Evolutionary conservation across 2,888 invertebrate genomes (phyloP).

Genomic region (Pseudolycoriella hygida): DNA sequence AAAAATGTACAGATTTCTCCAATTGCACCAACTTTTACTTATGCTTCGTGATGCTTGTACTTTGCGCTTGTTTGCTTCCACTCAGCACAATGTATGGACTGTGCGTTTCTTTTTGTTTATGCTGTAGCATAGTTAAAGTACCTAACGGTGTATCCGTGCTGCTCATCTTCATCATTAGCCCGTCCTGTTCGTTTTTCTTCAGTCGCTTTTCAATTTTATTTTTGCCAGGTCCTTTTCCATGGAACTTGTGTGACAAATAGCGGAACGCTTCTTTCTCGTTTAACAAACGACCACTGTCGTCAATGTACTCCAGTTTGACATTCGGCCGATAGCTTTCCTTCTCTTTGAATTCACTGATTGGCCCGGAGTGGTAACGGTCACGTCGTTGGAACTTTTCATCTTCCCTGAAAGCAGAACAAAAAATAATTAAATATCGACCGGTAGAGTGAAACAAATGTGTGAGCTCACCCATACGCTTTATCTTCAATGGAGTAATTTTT

Average conservation of each 20-base stretch:
- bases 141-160: constrained; percentile 94
- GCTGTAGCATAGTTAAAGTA: constrained; percentile 83
- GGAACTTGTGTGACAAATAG: constrained; percentile 94
- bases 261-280: constrained; percentile 93
- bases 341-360: constrained; percentile 82
- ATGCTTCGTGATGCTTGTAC: constrained; percentile 24
- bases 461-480: constrained; percentile 44
- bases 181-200: constrained; percentile 87
- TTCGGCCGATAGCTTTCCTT: constrained; percentile 81
- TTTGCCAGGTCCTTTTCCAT: constrained; percentile 98
- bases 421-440: neutral
- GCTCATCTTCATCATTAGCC: constrained; percentile 93
- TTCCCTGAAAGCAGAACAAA: constrained; percentile 34
- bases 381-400: constrained; percentile 60
- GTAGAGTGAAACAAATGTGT: neutral
- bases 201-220: constrained; percentile 94
- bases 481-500: constrained; percentile 68
- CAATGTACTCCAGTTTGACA: constrained; percentile 91
- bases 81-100: constrained; percentile 84
- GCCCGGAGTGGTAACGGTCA: constrained; percentile 59
- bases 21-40: too few relatives aligned
- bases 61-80: constrained; percentile 57
- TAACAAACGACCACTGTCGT: constrained; percentile 84
- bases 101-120: constrained; percentile 89
- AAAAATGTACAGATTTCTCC: too few relatives aligned